phyloP scores from a whole-genome alignment of 2,113 vertebrate species.

The Felis catus region DNA sequence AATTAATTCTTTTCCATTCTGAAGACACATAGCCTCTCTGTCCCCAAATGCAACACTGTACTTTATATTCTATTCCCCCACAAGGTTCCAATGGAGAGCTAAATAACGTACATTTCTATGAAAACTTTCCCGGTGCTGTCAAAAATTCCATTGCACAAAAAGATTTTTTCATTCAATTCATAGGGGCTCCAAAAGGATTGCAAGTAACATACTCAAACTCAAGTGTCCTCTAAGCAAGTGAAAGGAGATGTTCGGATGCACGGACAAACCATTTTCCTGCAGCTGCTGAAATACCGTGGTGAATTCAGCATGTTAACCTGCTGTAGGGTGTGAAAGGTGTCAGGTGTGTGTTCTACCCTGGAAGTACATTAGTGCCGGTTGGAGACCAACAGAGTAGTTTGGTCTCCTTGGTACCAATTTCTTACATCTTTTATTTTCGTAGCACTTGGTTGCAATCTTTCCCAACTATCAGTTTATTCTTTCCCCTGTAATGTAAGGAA shows the following conservation, averaged over 20 bases:
- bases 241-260: not conserved
- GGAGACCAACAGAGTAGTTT: not conserved
- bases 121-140: slow-evolving; percentile 26
- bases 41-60: not conserved
- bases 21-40: not conserved
- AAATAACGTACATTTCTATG: slow-evolving; percentile 55
- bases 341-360: fast-evolving
- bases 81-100: slow-evolving; percentile 1
- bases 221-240: not conserved
- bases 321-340: not conserved
- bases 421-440: not conserved
- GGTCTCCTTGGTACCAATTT: not conserved
- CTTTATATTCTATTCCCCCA: slow-evolving; percentile 24
- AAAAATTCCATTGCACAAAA: slow-evolving; percentile 13
- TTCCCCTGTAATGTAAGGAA: not conserved
- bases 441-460: not conserved
- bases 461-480: not conserved
- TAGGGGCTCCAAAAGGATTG: not conserved
- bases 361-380: not conserved
- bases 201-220: slow-evolving; percentile 1
- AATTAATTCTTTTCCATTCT: slow-evolving; percentile 19
- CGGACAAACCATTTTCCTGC: not conserved
- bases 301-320: not conserved
- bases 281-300: not conserved
- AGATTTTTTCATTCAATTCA: not conserved